These are phyloP conservation scores for Elgaria multicarinata DNA, from an alignment of 2,113 vertebrate genomes.

Conservation along the genomic window DNA sequence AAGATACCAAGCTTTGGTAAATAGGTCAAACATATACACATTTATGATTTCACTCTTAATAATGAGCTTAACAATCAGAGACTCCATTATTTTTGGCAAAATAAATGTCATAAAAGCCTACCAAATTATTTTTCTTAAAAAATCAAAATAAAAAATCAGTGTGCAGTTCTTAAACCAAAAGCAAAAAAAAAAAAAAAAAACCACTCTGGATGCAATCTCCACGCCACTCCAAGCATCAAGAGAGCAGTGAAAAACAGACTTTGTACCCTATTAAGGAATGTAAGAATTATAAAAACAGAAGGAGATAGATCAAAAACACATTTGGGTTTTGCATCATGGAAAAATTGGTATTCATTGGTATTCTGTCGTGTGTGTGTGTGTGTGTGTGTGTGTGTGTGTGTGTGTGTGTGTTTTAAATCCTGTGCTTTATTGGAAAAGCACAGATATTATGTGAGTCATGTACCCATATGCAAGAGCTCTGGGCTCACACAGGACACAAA, in stretches of 20 bases:
- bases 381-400: not conserved
- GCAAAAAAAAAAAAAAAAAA: slow-evolving; percentile 1
- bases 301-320: slow-evolving; percentile 59
- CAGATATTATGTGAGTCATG: not conserved
- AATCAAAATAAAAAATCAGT: slow-evolving; percentile 28
- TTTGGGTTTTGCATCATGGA: slow-evolving; percentile 45
- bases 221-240: slow-evolving; percentile 9
- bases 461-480: not conserved
- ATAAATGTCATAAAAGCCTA: slow-evolving; percentile 43
- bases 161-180: slow-evolving; percentile 53
- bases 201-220: slow-evolving; percentile 31
- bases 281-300: slow-evolving; percentile 34
- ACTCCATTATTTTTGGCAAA: slow-evolving; percentile 63
- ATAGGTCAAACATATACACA: slow-evolving; percentile 45
- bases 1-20: slow-evolving; percentile 51
- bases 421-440: slow-evolving; percentile 34
- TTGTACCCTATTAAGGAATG: slow-evolving; percentile 45
- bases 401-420: slow-evolving; percentile 20
- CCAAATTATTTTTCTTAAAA: slow-evolving; percentile 52
- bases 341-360: slow-evolving; percentile 39
- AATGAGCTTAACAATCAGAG: slow-evolving; percentile 49
- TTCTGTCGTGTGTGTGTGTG: not conserved
- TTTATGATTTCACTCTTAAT: slow-evolving; percentile 54
- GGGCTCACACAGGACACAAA: not conserved
- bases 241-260: slow-evolving; percentile 41